Conservation (phyloP, 2,888 invertebrate species). For the Stratiomys singularior region DNA sequence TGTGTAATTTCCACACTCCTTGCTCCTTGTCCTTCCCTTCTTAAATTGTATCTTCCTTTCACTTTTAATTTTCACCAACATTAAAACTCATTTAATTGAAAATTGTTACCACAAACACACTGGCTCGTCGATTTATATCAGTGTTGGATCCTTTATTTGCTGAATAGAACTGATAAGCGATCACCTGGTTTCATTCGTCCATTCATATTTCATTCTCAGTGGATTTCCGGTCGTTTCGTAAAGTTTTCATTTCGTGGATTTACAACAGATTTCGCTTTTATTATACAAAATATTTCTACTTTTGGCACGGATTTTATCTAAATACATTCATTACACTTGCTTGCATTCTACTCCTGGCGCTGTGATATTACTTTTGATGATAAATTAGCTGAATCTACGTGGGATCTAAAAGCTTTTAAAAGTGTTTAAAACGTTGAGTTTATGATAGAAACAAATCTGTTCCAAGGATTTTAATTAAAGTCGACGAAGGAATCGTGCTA, state of each 20-base stretch:
- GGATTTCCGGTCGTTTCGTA: not conserved
- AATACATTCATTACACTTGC: not conserved
- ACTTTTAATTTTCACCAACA: not conserved
- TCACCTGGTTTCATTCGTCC: too few relatives aligned
- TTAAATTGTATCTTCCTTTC: not conserved
- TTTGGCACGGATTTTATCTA: not conserved
- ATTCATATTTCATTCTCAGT: not conserved
- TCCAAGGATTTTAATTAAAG: too few relatives aligned
- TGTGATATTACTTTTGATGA: not conserved
- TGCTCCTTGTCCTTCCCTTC: not conserved
- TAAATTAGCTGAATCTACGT: too few relatives aligned
- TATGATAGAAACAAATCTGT: too few relatives aligned
- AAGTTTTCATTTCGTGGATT: not conserved
- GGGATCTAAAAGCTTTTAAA: too few relatives aligned
- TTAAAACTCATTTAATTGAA: slow-evolving; percentile 26
- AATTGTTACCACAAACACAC: not conserved
- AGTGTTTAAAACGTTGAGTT: too few relatives aligned
- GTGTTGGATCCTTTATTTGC: too few relatives aligned
- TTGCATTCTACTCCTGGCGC: not conserved
- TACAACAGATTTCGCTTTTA: not conserved
- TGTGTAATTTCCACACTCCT: not conserved
- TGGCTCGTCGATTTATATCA: not conserved
- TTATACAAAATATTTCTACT: not conserved
- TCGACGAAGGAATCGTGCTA: too few relatives aligned
- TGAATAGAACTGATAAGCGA: too few relatives aligned